phyloP scores from a whole-genome alignment of 2,113 vertebrate species.

The Mobula birostris region DNA sequence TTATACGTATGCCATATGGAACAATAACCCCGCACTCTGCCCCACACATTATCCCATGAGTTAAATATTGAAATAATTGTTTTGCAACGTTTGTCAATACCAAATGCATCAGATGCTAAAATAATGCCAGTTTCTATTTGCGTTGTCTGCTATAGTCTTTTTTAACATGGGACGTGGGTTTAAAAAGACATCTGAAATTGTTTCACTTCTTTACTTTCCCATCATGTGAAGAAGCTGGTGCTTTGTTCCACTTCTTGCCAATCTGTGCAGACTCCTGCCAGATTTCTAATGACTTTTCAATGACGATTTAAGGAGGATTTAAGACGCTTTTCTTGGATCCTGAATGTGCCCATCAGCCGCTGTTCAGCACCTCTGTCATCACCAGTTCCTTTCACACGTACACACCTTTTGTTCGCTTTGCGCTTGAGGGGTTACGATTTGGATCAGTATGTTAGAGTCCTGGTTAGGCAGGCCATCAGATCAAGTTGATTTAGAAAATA shows the following conservation, averaged over 20 bases:
- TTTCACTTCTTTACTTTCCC: slow-evolving; percentile 62
- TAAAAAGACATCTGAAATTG: slow-evolving; percentile 19
- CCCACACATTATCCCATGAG: not conserved
- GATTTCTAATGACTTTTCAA: slow-evolving; percentile 74
- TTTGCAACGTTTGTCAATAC: not conserved
- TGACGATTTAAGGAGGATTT: slow-evolving; percentile 62
- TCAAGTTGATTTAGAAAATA: slow-evolving; percentile 13
- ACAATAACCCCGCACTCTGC: not conserved
- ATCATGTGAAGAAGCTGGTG: slow-evolving; percentile 44
- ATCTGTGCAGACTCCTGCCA: slow-evolving; percentile 62
- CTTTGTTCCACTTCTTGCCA: slow-evolving; percentile 58
- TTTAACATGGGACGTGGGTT: not conserved
- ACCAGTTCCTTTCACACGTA: slow-evolving; percentile 41
- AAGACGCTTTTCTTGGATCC: slow-evolving; percentile 41
- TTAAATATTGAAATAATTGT: not conserved
- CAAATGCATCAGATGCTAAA: not conserved
- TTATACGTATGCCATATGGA: not conserved
- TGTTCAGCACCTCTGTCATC: not conserved
- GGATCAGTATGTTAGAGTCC: slow-evolving; percentile 43
- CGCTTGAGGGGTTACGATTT: slow-evolving; percentile 41
- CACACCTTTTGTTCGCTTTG: slow-evolving; percentile 56
- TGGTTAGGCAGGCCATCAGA: slow-evolving; percentile 41
- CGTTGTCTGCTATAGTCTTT: not conserved
- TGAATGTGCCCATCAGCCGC: slow-evolving; percentile 48
- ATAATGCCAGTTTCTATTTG: not conserved